Evolutionary conservation across 2,797 vertebrate genomes (phyloP), one percentile per base, ranked within the genome.

Genomic region (Telmatherina bonti): DNA sequence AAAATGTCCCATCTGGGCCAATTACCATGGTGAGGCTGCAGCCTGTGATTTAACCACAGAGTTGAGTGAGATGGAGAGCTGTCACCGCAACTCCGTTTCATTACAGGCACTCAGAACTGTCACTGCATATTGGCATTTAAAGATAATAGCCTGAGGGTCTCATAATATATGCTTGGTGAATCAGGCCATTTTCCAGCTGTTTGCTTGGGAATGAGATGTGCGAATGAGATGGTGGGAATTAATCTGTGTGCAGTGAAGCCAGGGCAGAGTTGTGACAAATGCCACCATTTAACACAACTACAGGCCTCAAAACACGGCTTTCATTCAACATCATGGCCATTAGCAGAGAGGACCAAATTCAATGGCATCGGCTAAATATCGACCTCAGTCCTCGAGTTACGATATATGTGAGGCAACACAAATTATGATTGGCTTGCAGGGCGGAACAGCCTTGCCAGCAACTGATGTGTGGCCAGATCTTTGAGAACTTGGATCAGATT

Each of bases 1-100:
- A 78, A 91, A 89, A 90, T 49, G 79, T 89, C 82, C 89, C 88
- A 84, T 76, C 65, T 77, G 88, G 84, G 80, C 88, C 92, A 89
- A 90, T 92, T 91, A 91, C 74, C 79, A 69, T 31, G 62, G 70
- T 67, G 74, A 78, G 72, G 61, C 74, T 68, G 29, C 70, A 79
- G 81, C 35, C 74, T 65, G 78, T 26, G 60, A 87, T 82, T 74
- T 75, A 74, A 85, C 80, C 81, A 18, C 76, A 78, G 67, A 75
- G 69, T 76, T 18, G 70, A 83, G 78, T 72, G 52, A 74, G 79
- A 84, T n/a, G 59, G 67, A 74, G 80, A 63, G 77, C 83, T 76
- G 70, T 85, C 78, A 68, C 87, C 82, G 55, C 84, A 70, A 66
- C 77, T 49, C 78, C 76, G 64, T 82, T 88, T 88, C 72, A 78